A percentile compares a stretch with the other conserved stretches of the same genome.
These are phyloP conservation scores for Dreissena rostriformis DNA, from an alignment of 1,140 invertebrate genomes.

Conservation along the genomic window DNA sequence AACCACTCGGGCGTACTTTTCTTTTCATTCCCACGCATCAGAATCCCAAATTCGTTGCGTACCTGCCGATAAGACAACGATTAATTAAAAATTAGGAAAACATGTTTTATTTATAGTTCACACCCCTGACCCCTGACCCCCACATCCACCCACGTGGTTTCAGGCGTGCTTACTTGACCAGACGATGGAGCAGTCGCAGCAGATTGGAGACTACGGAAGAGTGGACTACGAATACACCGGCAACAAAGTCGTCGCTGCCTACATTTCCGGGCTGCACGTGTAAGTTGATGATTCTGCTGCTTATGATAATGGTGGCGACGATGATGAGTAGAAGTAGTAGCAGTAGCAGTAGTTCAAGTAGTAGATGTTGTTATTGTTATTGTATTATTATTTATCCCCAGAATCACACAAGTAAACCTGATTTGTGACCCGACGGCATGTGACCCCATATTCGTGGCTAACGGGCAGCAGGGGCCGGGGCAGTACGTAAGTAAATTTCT, in stretches of 20 bases:
- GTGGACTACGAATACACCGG: slow-evolving; percentile 33
- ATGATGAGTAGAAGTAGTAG: too few species aligned
- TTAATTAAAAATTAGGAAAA: too few species aligned
- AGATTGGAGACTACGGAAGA: slow-evolving; percentile 33
- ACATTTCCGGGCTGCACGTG: slow-evolving; percentile 21
- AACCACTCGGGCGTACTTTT: too few species aligned
- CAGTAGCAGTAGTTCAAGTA: too few species aligned
- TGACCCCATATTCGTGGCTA: slow-evolving; percentile 11
- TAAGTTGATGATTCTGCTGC: background rate
- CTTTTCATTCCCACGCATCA: too few species aligned
- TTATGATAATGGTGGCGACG: too few species aligned
- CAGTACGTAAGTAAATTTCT: slow-evolving; percentile 26
- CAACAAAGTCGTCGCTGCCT: slow-evolving; percentile 28
- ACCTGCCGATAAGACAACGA: too few species aligned
- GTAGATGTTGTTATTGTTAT: too few species aligned
- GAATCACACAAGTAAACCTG: slow-evolving; percentile 36
- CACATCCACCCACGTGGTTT: too few species aligned
- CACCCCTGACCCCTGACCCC: too few species aligned
- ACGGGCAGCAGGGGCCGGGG: slow-evolving; percentile 22
- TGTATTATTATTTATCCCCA: background rate
- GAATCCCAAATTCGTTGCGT: too few species aligned
- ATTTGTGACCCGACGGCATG: slow-evolving; percentile 29
- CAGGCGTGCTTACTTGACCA: slow-evolving; percentile 35
- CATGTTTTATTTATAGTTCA: too few species aligned
- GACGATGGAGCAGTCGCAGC: slow-evolving; percentile 25